phyloP scores from a whole-genome alignment of 2,797 vertebrate genomes.

The Sebastiscus tertius region DNA sequence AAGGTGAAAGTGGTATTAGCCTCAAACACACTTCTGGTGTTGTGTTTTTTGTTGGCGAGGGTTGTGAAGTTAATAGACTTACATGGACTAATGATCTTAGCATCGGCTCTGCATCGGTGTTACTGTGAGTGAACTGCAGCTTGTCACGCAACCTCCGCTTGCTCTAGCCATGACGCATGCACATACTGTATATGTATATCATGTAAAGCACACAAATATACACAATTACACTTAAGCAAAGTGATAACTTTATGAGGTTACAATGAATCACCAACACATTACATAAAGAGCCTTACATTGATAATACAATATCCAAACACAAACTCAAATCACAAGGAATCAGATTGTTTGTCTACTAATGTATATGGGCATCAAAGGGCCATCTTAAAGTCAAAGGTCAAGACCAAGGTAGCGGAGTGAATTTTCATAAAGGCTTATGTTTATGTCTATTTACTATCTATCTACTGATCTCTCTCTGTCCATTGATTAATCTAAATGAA shows the following conservation, averaged over 20 bases:
- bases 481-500: neutral
- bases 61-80: slow-evolving; percentile 59
- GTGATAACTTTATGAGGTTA: neutral
- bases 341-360: neutral
- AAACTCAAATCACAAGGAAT: neutral
- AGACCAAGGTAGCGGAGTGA: neutral
- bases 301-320: neutral
- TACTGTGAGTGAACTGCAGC: slow-evolving; percentile 11
- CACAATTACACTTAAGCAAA: neutral
- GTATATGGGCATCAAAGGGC: neutral
- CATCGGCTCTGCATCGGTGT: slow-evolving; percentile 21
- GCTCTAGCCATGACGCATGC: neutral
- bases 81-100: slow-evolving; percentile 46
- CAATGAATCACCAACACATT: neutral
- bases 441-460: neutral
- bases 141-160: slow-evolving; percentile 37
- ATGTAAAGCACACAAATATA: neutral
- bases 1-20: slow-evolving; percentile 15
- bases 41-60: slow-evolving; percentile 15
- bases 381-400: neutral
- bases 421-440: neutral
- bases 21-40: neutral
- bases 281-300: neutral
- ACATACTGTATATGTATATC: neutral
- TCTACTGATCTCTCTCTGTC: neutral